Evolutionary conservation across 1,140 invertebrate species (phyloP), one percentile per base, ranked within the genome.

Genomic region (Diprion similis): DNA sequence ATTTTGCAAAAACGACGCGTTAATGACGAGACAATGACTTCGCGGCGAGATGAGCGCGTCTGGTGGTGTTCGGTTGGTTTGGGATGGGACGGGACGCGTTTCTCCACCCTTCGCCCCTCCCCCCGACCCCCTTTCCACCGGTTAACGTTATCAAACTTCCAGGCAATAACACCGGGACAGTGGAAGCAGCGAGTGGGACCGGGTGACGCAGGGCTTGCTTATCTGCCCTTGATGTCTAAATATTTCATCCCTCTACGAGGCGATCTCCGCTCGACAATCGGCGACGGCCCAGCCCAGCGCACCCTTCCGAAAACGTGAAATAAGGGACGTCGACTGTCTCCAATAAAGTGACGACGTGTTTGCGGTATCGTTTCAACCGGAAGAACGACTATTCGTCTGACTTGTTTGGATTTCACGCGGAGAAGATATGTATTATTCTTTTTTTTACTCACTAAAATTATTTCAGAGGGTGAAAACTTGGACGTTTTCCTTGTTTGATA

Each of bases 121-220:
- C 0, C 24, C 24, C 24, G 2, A 37, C 24, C 2, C 1, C 51
- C 11, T 13, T 17, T 59, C 51, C 51, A 13, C 51, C 51, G 24
- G 51, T 59, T 59, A 59, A 18, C 74, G 79, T 80, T 81, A 81
- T 81, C 80, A 76, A 68, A 72, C 79, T 81, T 81, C 80, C 80
- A 79, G 78, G 74, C 80, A 80, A 81, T 81, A 81, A 81, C 79
- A 64, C 71, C 72, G 65, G 76, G 76, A 75, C 68, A 75, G 59
- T 71, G 68, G 73, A 68, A 48, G 46, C 71, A 68, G 65, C 46
- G 45, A 68, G 67, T 10, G 47, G 47, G 48, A 66, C 68, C 47
- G 17, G 46, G 65, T 70, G 64, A 66, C 19, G 46, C 19, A 19
- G 59, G 73, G 73, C 68, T 59, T 59, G 51, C 51, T 59, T 59